Conservation (phyloP, 2,888 invertebrate genomes). For the Neoitamus cyanurus region DNA sequence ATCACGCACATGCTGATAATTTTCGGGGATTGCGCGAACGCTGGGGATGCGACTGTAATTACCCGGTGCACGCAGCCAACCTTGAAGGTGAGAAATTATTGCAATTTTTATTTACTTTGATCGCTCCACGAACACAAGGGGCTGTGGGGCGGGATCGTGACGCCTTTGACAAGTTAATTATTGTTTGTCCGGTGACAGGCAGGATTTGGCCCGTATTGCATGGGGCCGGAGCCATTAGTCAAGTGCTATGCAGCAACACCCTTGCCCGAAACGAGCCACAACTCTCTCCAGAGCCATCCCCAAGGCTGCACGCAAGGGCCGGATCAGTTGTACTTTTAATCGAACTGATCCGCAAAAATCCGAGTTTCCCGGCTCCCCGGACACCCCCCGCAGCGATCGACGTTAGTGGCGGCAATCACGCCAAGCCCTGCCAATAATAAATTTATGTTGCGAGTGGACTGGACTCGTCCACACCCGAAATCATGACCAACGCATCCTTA, state of each 20-base stretch:
- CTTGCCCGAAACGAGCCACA: background rate
- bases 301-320: background rate
- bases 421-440: background rate
- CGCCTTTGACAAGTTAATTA: conserved; percentile 39
- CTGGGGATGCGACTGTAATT: conserved; percentile 8
- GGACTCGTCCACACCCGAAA: background rate
- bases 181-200: background rate
- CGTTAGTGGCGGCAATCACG: background rate
- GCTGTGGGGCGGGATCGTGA: conserved; percentile 8
- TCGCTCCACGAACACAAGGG: background rate
- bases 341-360: background rate
- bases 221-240: background rate
- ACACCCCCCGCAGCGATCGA: background rate
- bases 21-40: background rate
- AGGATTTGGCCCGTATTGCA: background rate
- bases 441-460: background rate
- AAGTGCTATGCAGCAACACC: background rate
- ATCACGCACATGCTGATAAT: conserved; percentile 33
- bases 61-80: conserved; percentile 14
- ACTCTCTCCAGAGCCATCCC: background rate
- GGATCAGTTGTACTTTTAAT: background rate
- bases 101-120: conserved; percentile 36
- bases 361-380: background rate
- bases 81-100: conserved; percentile 40
- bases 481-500: conserved; percentile 34